Percentiles rank a stretch among this genome's conserved stretches.
These are phyloP conservation scores for Gobius niger DNA, from an alignment of 2,113 vertebrate species.

Conservation along the genomic window DNA sequence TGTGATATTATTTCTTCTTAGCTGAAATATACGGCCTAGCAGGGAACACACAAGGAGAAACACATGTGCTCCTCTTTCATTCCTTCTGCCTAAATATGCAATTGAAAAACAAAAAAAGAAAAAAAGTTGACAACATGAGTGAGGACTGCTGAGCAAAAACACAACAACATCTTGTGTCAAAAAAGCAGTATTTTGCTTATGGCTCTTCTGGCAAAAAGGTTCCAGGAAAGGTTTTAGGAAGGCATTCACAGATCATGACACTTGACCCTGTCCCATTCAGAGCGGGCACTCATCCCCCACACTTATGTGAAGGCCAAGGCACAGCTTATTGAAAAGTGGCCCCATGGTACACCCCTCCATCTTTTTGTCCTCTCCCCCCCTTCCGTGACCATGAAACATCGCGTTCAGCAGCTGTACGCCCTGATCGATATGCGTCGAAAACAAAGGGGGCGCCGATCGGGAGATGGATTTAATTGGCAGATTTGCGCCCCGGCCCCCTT, in stretches of 20 bases:
- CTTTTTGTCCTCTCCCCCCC: conserved; percentile 47
- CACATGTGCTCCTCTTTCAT: not conserved
- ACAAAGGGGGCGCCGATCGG: conserved; percentile 33
- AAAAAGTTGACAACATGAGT: not conserved
- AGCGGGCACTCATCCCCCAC: conserved; percentile 40
- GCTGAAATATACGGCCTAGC: not conserved
- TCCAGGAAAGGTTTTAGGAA: conserved; percentile 57
- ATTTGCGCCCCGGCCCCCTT: not conserved
- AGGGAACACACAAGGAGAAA: not conserved
- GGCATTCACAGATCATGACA: conserved; percentile 55
- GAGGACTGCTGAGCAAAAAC: not conserved
- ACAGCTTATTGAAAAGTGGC: conserved; percentile 30
- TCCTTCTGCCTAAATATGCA: not conserved
- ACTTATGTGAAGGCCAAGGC: conserved; percentile 53
- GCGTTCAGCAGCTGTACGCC: conserved; percentile 58
- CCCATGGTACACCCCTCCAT: conserved; percentile 16
- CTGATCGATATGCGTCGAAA: conserved; percentile 55
- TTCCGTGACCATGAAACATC: conserved; percentile 53
- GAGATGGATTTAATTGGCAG: conserved; percentile 25
- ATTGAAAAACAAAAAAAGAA: not conserved
- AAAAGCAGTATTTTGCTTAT: conserved; percentile 8
- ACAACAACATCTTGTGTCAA: not conserved
- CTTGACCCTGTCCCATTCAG: conserved; percentile 57
- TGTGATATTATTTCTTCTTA: not conserved
- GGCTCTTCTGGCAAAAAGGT: conserved; percentile 25